Conservation (phyloP, 1,140 invertebrate species). For the Campoletis sonorensis region DNA sequence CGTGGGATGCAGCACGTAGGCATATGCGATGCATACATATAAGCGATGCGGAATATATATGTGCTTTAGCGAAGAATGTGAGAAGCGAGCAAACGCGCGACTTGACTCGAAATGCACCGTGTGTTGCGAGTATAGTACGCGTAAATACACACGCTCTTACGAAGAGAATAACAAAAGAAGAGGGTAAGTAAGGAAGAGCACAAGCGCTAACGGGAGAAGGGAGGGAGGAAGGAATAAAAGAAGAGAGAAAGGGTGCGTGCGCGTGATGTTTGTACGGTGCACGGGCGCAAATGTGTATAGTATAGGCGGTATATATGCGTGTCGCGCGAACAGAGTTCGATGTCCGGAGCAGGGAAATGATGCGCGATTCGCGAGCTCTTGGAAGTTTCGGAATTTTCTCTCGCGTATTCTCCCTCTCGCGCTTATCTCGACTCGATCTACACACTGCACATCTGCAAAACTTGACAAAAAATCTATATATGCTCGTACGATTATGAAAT, state of each 20-base stretch:
- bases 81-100: constrained; percentile 31
- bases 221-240: neutral
- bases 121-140: constrained; percentile 29
- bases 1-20: too few relatives aligned
- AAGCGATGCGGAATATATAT: neutral
- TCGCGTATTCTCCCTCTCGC: neutral
- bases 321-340: constrained; percentile 62
- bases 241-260: neutral
- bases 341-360: constrained; percentile 65
- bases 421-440: neutral
- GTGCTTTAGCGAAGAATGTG: constrained; percentile 16
- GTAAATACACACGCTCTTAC: constrained; percentile 26
- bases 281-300: constrained; percentile 12
- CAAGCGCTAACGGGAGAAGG: neutral
- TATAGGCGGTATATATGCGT: constrained; percentile 53
- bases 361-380: constrained; percentile 56
- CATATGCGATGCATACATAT: constrained; percentile 4
- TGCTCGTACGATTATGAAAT: neutral
- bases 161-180: neutral
- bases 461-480: neutral
- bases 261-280: neutral
- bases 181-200: neutral
- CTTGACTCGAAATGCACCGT: constrained; percentile 34
- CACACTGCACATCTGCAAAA: too few relatives aligned
- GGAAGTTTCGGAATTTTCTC: neutral